Evolutionary conservation across 2,113 vertebrate species (phyloP).

Genomic region (Apteryx owenii): DNA sequence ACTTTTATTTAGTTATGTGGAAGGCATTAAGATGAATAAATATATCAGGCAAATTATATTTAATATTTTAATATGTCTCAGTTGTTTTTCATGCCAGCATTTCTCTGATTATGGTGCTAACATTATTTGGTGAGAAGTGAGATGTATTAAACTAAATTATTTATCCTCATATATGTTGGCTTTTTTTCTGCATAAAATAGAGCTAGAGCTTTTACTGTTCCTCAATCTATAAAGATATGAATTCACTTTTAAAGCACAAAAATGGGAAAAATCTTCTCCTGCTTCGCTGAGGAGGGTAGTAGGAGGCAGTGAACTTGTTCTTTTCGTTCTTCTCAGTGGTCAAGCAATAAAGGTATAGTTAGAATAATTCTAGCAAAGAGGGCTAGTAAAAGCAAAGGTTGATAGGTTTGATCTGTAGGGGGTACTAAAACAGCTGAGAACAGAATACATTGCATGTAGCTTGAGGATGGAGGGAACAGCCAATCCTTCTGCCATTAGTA

Average conservation of each 20-base stretch:
- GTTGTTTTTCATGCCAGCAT: neutral
- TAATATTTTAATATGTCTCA: neutral
- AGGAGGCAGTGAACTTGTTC: neutral
- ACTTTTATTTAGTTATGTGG: neutral
- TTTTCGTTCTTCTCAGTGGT: neutral
- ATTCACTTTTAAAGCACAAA: constrained; percentile 1
- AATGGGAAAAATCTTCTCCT: neutral
- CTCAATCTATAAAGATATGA: neutral
- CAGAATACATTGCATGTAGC: neutral
- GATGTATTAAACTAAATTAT: neutral
- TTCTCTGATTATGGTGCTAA: neutral
- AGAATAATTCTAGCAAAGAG: neutral
- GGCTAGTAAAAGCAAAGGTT: neutral
- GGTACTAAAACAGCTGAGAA: neutral
- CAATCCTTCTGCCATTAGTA: neutral
- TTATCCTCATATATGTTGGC: neutral
- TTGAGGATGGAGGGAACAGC: neutral
- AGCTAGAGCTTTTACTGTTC: neutral
- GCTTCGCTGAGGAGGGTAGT: neutral
- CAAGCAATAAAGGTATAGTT: neutral
- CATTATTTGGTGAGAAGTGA: neutral
- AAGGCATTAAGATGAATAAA: neutral
- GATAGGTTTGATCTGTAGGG: neutral
- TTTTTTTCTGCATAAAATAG: neutral
- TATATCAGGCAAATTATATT: neutral